These are phyloP conservation scores for Melieria crassipennis DNA, from an alignment of 2,888 invertebrate genomes.

Conservation along the genomic window DNA sequence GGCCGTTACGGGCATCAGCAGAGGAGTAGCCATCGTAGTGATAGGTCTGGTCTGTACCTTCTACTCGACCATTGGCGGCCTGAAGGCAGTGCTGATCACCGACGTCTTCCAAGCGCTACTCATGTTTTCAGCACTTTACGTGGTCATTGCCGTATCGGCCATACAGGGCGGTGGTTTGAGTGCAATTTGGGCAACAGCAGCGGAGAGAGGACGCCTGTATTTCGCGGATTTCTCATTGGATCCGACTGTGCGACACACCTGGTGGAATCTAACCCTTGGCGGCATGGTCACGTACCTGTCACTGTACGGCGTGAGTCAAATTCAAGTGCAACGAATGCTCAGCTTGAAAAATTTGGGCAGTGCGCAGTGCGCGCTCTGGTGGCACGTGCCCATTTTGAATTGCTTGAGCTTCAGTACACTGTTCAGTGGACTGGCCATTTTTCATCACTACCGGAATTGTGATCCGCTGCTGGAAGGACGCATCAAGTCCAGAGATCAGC, in stretches of 20 bases:
- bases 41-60: constrained; percentile 81
- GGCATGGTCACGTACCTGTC: constrained; percentile 84
- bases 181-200: constrained; percentile 78
- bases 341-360: constrained; percentile 77
- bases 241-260: constrained; percentile 84
- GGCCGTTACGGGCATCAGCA: constrained; percentile 81
- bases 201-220: constrained; percentile 75
- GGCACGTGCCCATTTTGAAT: constrained; percentile 82
- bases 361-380: constrained; percentile 80
- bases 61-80: constrained; percentile 88
- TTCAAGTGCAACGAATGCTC: constrained; percentile 79
- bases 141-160: constrained; percentile 78
- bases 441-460: constrained; percentile 82
- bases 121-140: constrained; percentile 86
- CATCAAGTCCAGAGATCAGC: constrained; percentile 77
- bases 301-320: constrained; percentile 88
- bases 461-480: constrained; percentile 76
- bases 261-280: constrained; percentile 83
- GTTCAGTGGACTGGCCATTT: constrained; percentile 84
- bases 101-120: constrained; percentile 86
- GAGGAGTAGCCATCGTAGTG: constrained; percentile 76
- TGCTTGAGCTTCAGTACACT: constrained; percentile 78
- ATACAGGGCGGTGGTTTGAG: constrained; percentile 76
- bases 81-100: constrained; percentile 90
- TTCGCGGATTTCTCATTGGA: constrained; percentile 77